These are phyloP conservation scores for Aphidius ervi DNA, from an alignment of 1,140 invertebrate genomes.

Conservation along the genomic window DNA sequence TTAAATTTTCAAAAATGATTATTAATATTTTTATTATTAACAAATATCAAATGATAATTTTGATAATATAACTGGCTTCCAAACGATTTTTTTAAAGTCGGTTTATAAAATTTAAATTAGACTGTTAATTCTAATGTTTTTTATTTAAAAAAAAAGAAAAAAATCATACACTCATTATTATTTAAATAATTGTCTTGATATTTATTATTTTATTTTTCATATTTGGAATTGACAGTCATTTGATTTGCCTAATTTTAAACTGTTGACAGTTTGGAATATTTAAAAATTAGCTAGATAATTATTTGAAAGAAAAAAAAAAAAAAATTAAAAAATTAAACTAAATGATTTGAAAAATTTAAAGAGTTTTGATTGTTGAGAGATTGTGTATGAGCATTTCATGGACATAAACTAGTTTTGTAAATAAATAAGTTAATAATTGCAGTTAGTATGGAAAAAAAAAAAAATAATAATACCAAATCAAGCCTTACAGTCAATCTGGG, in stretches of 20 bases:
- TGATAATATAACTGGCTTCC: too few species aligned
- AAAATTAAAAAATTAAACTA: conserved; percentile 1
- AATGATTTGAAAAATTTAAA: not conserved
- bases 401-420: conserved; percentile 35
- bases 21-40: conserved; percentile 1
- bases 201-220: conserved; percentile 22
- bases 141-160: not conserved
- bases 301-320: conserved; percentile 15
- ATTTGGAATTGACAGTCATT: conserved; percentile 19
- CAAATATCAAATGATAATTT: not conserved
- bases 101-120: too few species aligned
- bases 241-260: conserved; percentile 14
- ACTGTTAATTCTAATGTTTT: not conserved
- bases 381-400: conserved; percentile 27
- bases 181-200: conserved; percentile 5
- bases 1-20: too few species aligned
- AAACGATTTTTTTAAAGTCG: too few species aligned
- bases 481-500: conserved; percentile 35
- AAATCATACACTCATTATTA: too few species aligned
- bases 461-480: conserved; percentile 33
- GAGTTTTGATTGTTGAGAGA: conserved; percentile 25
- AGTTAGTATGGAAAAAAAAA: conserved; percentile 22
- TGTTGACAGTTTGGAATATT: conserved; percentile 23
- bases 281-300: too few species aligned
- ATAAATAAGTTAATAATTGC: conserved; percentile 33